Base-by-base conservation (phyloP, 2,888 invertebrate genomes). In the Lepidocyrtoides sp. region DNA sequence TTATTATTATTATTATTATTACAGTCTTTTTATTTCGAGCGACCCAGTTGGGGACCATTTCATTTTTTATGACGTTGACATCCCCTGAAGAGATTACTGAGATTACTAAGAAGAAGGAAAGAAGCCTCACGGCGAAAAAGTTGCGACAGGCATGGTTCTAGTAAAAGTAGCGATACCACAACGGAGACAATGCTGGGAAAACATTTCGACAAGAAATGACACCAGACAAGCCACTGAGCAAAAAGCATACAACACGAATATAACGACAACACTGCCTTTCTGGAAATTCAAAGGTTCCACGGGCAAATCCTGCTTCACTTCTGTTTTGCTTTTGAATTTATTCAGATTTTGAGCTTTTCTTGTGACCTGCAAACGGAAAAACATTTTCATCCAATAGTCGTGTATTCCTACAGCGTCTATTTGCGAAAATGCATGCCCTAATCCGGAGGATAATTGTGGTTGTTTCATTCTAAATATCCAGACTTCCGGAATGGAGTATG, bases 301-400 rank as follows among this genome's bases (percentile, higher is more conserved):
- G 8, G 85, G 79, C 12, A 66, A n/a, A 17, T 77, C 79, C 51
- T 17, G 20, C 26, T 26, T 85, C 4, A 83, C 63, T 60, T 84
- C 54, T 14, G 85, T 85, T 36, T 79, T 90, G 17, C 63, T 63
- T 57, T 90, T 90, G 36, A 90, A 90, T 54, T 12, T 85, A 20
- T 85, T 17, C 0, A 90, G 1, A 66, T 90, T 51, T 69, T 90
- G 84, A 41, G 75, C 84, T 17, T 85, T n/a, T 20, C 29, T 10
- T 17, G 79, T 26, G 2, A 23, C 79, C 26, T 90, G 90, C 23
- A 90, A 20, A 20, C 51, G 84, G 10, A 51, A 36, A 60, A 91
- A 91, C n/a, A 91, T 57, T 17, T 44, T 69, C 91, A 91, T 91
- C 91, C 91, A 91, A 23, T 81, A 91, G 10, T 69, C 29, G 29